phyloP scores from a whole-genome alignment of 2,888 invertebrate species.

The Orchesellides sinensis region DNA sequence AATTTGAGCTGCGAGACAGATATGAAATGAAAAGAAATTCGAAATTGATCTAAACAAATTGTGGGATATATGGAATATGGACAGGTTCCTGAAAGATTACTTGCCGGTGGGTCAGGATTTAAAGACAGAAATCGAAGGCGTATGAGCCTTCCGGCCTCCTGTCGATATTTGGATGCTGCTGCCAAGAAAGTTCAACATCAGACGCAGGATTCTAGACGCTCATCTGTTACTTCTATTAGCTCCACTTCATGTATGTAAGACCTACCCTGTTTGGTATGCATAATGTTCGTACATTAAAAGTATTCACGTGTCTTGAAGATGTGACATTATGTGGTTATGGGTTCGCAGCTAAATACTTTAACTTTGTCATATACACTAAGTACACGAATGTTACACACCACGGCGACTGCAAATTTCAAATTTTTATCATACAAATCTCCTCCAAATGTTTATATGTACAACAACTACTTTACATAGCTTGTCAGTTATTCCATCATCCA shows the following conservation, averaged over 20 bases:
- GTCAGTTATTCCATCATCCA: too few relatives aligned
- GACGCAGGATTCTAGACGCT: conserved; percentile 75
- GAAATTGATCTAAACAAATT: conserved; percentile 7
- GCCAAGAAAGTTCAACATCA: conserved; percentile 70
- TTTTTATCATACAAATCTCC: too few relatives aligned
- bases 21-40: too few relatives aligned
- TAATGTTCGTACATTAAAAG: too few relatives aligned
- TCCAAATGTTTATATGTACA: too few relatives aligned
- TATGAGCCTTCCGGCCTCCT: conserved; percentile 76
- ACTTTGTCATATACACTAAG: neutral
- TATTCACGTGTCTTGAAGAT: neutral
- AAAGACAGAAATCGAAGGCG: conserved; percentile 76
- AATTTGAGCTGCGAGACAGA: neutral
- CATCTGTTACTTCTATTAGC: conserved; percentile 76
- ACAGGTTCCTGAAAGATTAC: conserved; percentile 76
- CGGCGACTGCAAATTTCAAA: too few relatives aligned
- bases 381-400: too few relatives aligned
- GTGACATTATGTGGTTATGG: neutral
- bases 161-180: conserved; percentile 75
- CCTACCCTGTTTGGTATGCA: conserved; percentile 20
- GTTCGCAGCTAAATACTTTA: neutral
- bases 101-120: conserved; percentile 76
- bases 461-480: too few relatives aligned
- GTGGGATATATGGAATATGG: conserved; percentile 16
- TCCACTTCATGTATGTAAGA: conserved; percentile 77